A percentile compares a stretch with the other conserved stretches of the same genome.
These are phyloP conservation scores for Solenopsis invicta DNA, from an alignment of 1,140 invertebrate species.

Conservation along the genomic window DNA sequence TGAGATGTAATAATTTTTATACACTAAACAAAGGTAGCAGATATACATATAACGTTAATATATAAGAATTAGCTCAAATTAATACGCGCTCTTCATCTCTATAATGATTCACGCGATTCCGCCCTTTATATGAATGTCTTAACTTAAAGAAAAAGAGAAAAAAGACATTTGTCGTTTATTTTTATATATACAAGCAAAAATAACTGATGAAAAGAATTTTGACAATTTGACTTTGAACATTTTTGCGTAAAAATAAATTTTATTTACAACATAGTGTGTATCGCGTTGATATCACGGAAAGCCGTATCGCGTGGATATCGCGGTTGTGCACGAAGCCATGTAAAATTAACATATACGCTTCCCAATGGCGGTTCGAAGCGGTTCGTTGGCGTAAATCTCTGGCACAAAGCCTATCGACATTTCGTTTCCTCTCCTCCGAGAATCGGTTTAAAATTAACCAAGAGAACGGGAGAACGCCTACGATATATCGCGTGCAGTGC, in stretches of 20 bases:
- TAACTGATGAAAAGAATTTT: background rate
- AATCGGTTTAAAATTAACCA: slow-evolving; percentile 74
- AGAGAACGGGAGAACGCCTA: slow-evolving; percentile 64
- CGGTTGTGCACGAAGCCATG: slow-evolving; percentile 39
- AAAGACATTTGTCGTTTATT: background rate
- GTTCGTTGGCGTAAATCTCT: slow-evolving; percentile 42
- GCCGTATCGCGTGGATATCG: background rate
- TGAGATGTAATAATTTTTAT: too few relatives aligned
- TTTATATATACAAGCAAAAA: background rate
- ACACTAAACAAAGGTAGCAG: too few relatives aligned
- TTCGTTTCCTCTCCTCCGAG: slow-evolving; percentile 61
- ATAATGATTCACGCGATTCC: too few relatives aligned
- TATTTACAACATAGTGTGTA: background rate
- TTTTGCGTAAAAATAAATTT: background rate
- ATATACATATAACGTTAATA: too few relatives aligned
- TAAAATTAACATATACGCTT: slow-evolving; percentile 38
- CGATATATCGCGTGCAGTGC: slow-evolving; percentile 38
- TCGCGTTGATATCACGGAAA: background rate
- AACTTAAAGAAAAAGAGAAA: background rate
- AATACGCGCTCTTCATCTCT: too few relatives aligned
- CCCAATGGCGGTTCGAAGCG: background rate
- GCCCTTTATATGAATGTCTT: too few relatives aligned
- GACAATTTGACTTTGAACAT: slow-evolving; percentile 8
- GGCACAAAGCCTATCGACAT: slow-evolving; percentile 59
- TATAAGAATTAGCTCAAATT: too few relatives aligned